Base-by-base conservation (phyloP, 2,888 invertebrate species). In the Molorchus minor region DNA sequence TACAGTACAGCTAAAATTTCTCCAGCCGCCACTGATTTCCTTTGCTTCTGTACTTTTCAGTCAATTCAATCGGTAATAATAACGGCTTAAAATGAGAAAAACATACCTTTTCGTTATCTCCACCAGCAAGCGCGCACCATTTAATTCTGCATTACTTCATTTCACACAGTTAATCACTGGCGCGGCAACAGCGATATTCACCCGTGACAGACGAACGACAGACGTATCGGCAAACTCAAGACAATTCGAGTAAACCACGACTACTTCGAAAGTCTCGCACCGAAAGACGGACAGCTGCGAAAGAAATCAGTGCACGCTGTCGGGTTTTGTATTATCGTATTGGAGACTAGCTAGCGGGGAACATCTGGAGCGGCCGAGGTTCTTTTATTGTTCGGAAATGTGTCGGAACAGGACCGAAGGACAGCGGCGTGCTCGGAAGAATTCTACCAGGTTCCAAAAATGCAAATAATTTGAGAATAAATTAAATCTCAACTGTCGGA, bases 261-360 rank as follows among this genome's bases (percentile, higher is more conserved):
- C n/a, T n/a, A n/a, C n/a, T n/a, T n/a, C 30, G 29, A 52, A 30
- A 25, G 52, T n/a, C 7, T 40, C 29, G 40, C 38, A 49, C 41
- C 40, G 52, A 52, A 52, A 52, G 52, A 52, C 52, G 41, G 52
- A 52, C 52, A 52, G 52, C 52, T 52, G 52, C 52, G 52, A 62
- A 71, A 71, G 70, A 70, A 72, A 72, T 72, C 70, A 70, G 62
- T 63, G 65, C 65, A 56, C 47, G 51, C 54, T 53, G 57, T 56
- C 47, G 56, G 49, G 40, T 49, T 56, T 56, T 56, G 57, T 57
- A 35, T 46, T 58, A 58, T 58, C 58, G 51, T 43, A 58, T 46
- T 46, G 57, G 46, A 56, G 56, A 35, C 44, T 44, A 51, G 60
- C 57, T 46, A 56, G 43, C 55, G 57, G 58, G 58, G 67, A 69